phyloP scores from a whole-genome alignment of 2,888 invertebrate species.

The Drosophila falleni region DNA sequence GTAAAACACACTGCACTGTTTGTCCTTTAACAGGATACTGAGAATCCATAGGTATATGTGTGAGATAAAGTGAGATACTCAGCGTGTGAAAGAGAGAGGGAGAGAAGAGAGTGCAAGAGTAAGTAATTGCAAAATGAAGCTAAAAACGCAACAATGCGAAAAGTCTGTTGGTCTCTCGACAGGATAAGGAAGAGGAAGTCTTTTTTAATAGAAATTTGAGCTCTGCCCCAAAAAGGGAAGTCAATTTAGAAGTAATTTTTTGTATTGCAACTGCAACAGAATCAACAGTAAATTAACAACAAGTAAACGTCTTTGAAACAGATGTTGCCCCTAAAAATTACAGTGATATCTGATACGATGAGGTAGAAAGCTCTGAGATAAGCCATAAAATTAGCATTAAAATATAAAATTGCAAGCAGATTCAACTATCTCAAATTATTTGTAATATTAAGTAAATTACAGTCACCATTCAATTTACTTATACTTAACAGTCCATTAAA shows the following conservation, averaged over 20 bases:
- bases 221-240: slow-evolving; percentile 34
- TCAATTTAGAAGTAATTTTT: slow-evolving; percentile 47
- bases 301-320: slow-evolving; percentile 3
- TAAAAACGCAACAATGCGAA: slow-evolving; percentile 61
- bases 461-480: not conserved
- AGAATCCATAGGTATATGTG: slow-evolving; percentile 16
- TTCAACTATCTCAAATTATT: not conserved
- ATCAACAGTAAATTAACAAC: slow-evolving; percentile 11
- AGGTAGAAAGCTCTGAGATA: not conserved
- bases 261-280: slow-evolving; percentile 6
- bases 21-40: slow-evolving; percentile 67
- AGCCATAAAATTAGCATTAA: not conserved
- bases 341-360: not conserved
- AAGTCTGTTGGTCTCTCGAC: slow-evolving; percentile 16
- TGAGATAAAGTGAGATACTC: not conserved
- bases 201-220: slow-evolving; percentile 57
- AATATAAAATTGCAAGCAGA: not conserved
- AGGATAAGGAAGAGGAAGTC: slow-evolving; percentile 33
- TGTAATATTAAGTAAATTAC: not conserved
- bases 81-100: not conserved
- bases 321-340: slow-evolving; percentile 15
- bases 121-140: slow-evolving; percentile 71
- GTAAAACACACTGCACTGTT: slow-evolving; percentile 46
- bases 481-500: not conserved
- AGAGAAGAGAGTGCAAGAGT: slow-evolving; percentile 3